Conservation (phyloP, 2,797 vertebrate species). For the Orestias chungarensis region DNA sequence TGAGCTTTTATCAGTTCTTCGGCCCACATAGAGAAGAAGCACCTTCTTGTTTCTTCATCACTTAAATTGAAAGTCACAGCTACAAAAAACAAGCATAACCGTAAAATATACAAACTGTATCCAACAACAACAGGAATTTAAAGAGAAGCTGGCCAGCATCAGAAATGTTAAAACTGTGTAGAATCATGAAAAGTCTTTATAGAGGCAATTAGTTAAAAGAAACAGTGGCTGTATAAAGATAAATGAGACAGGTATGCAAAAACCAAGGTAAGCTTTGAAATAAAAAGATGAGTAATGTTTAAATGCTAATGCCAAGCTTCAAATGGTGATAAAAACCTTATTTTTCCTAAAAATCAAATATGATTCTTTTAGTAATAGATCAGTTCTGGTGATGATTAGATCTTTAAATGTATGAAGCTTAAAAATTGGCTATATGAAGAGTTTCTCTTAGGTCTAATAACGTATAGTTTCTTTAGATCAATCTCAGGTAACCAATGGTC, state of each 20-base stretch:
- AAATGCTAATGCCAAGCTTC: background rate
- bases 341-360: background rate
- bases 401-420: no score
- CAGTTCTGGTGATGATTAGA: no score
- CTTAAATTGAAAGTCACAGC: background rate
- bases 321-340: background rate
- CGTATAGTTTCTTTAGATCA: no score
- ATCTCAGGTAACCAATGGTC: no score
- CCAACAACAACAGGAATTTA: background rate
- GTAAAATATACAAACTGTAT: background rate
- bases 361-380: no score
- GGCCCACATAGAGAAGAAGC: conserved; percentile 21
- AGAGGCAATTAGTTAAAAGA: no score
- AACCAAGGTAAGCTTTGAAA: no score
- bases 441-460: no score
- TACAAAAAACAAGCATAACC: background rate
- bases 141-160: background rate
- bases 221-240: no score
- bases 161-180: background rate
- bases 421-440: no score
- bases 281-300: no score
- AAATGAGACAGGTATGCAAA: no score
- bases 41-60: conserved; percentile 13
- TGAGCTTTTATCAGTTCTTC: conserved; percentile 42
- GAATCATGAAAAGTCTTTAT: background rate